Conservation (phyloP, 1,140 invertebrate genomes). For the Pogonognathellus flavescens region DNA sequence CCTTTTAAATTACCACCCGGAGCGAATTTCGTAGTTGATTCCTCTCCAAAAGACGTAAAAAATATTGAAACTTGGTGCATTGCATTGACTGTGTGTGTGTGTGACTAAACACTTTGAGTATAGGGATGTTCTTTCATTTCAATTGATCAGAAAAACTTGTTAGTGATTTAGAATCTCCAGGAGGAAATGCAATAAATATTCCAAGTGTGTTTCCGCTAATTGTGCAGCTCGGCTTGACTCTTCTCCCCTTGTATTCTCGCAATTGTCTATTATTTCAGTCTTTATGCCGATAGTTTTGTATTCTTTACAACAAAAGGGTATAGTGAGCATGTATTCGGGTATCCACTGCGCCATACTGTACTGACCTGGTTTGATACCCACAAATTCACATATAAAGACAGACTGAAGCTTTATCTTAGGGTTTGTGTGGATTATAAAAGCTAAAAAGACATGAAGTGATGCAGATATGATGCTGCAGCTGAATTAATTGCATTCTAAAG, state of each 20-base stretch:
- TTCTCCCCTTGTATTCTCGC: no score
- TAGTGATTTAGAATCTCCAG: constrained; percentile 39
- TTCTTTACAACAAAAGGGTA: background rate
- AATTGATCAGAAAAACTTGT: constrained; percentile 25
- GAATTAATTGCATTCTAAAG: background rate
- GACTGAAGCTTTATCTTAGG: no score
- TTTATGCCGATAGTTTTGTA: background rate
- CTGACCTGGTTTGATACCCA: no score
- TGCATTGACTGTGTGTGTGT: background rate
- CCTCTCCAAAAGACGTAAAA: constrained; percentile 26
- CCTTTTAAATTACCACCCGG: constrained; percentile 44
- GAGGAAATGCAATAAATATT: constrained; percentile 39
- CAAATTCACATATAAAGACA: no score
- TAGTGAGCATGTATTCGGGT: background rate
- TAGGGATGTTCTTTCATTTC: background rate
- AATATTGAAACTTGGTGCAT: background rate
- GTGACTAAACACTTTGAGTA: constrained; percentile 13
- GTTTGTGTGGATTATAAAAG: no score
- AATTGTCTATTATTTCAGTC: no score
- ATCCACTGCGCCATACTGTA: no score
- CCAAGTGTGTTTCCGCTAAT: background rate
- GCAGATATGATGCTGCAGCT: background rate
- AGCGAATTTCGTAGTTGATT: constrained; percentile 43
- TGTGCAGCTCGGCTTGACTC: no score
- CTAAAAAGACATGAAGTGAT: background rate